phyloP scores from a whole-genome alignment of 2,797 vertebrate species.

The Taenioides sp. region DNA sequence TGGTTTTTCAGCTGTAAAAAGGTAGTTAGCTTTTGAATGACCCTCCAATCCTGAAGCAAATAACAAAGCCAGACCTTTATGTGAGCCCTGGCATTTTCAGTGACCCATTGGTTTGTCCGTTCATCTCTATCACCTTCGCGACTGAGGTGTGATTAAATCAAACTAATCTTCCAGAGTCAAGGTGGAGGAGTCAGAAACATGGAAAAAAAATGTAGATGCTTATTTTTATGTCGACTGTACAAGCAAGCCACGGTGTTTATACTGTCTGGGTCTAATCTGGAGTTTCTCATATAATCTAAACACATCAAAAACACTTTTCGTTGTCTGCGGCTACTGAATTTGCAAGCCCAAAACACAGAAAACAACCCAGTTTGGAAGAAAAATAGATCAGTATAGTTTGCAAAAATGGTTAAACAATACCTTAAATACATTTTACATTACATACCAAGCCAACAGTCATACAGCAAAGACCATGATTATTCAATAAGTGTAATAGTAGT shows the following conservation, averaged over 20 bases:
- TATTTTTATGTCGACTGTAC: neutral
- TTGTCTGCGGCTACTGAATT: constrained; percentile 4
- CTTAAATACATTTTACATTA: neutral
- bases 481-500: neutral
- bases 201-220: constrained; percentile 4
- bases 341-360: constrained; percentile 12
- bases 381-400: neutral
- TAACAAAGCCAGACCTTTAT: constrained; percentile 41
- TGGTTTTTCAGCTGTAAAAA: constrained; percentile 55
- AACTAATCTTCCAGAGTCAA: constrained; percentile 21
- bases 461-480: neutral
- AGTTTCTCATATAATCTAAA: constrained; percentile 20
- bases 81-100: constrained; percentile 26
- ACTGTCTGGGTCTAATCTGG: constrained; percentile 31
- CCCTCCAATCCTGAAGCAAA: constrained; percentile 31
- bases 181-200: neutral
- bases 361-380: neutral
- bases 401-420: neutral
- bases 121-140: neutral
- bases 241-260: constrained; percentile 21
- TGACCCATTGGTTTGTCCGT: constrained; percentile 7
- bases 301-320: neutral
- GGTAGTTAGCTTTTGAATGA: constrained; percentile 58
- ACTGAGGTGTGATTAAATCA: constrained; percentile 20
- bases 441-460: neutral